Conservation (phyloP, 2,113 vertebrate species). For the Myrmophylax atrothorax region DNA sequence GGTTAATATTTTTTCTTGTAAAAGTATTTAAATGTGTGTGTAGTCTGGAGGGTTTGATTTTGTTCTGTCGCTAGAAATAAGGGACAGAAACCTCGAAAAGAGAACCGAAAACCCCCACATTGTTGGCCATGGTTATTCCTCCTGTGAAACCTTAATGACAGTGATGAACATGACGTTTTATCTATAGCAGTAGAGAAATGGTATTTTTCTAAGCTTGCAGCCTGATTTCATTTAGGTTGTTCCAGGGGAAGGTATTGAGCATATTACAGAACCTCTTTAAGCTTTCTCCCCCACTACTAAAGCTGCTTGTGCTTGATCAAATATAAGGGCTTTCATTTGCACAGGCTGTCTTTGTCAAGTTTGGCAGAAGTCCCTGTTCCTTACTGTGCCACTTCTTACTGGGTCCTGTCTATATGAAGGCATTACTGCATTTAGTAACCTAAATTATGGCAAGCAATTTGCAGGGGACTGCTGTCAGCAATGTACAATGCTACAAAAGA, state of each 20-base stretch:
- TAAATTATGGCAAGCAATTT: slow-evolving; percentile 21
- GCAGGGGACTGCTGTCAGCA: slow-evolving; percentile 23
- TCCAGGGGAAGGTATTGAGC: background rate
- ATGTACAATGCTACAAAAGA: background rate
- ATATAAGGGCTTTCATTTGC: slow-evolving; percentile 20
- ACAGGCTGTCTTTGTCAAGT: slow-evolving; percentile 35
- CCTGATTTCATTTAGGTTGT: background rate
- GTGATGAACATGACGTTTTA: background rate
- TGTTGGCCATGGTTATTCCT: background rate
- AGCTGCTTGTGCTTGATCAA: background rate
- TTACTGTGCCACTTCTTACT: background rate
- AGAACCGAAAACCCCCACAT: background rate
- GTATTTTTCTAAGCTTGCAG: background rate
- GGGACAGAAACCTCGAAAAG: background rate
- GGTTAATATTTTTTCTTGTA: background rate
- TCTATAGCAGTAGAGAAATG: background rate
- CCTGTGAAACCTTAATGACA: background rate
- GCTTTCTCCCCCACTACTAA: background rate
- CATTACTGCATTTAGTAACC: background rate
- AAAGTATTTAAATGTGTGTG: background rate
- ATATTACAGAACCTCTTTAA: background rate
- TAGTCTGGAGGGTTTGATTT: background rate
- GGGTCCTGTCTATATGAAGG: background rate
- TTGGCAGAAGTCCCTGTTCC: slow-evolving; percentile 17
- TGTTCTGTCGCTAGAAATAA: background rate